Evolutionary conservation across 2,888 invertebrate species (phyloP).

Genomic region (Nephrotoma flavescens): DNA sequence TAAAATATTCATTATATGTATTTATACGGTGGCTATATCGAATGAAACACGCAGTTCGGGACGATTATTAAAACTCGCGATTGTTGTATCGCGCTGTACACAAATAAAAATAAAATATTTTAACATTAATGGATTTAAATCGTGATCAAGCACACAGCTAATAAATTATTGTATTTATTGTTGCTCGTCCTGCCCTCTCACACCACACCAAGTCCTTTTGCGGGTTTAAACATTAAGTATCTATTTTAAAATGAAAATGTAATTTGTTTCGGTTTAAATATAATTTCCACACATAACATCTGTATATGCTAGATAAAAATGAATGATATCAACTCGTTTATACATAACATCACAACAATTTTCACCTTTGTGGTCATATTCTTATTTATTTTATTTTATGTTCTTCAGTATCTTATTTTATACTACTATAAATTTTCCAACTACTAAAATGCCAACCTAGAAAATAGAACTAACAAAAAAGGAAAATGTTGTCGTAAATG

Average conservation of each 20-base stretch:
- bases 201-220: too few relatives aligned
- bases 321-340: not conserved
- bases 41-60: not conserved
- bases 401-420: not conserved
- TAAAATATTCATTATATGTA: not conserved
- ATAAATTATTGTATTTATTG: not conserved
- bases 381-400: not conserved
- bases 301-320: too few relatives aligned
- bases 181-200: not conserved
- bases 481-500: not conserved
- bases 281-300: not conserved
- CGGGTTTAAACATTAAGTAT: not conserved
- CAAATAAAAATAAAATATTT: not conserved
- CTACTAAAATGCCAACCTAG: not conserved
- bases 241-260: not conserved
- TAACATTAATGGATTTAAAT: not conserved
- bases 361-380: not conserved
- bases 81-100: too few relatives aligned
- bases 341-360: not conserved
- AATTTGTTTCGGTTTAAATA: not conserved
- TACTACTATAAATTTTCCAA: not conserved
- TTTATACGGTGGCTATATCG: not conserved
- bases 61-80: not conserved
- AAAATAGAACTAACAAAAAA: not conserved
- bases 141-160: not conserved